A percentile compares a stretch with the other conserved stretches of the same genome.
These are phyloP conservation scores for Sphaerophoria rueppellii DNA, from an alignment of 2,888 invertebrate genomes.

Conservation along the genomic window DNA sequence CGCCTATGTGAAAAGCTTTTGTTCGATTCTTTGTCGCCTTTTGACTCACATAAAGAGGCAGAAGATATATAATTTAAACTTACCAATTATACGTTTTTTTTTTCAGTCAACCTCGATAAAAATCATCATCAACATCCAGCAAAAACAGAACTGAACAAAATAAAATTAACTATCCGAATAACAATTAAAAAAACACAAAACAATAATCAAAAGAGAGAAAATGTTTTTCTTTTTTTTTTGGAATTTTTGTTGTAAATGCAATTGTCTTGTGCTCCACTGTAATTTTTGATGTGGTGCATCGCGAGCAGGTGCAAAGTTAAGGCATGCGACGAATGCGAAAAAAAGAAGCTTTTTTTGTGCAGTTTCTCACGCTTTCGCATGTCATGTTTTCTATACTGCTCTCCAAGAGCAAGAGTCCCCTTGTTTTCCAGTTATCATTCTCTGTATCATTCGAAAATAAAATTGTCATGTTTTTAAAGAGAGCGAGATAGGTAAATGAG, in stretches of 20 bases:
- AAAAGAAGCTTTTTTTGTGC: slow-evolving; percentile 46
- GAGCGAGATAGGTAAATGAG: neutral
- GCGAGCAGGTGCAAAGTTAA: slow-evolving; percentile 40
- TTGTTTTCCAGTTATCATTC: neutral
- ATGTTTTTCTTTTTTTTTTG: slow-evolving; percentile 36
- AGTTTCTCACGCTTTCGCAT: slow-evolving; percentile 67
- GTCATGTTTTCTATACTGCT: neutral
- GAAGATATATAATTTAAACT: slow-evolving; percentile 68
- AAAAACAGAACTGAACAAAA: slow-evolving; percentile 27
- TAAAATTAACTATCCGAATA: slow-evolving; percentile 47
- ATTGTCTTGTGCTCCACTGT: slow-evolving; percentile 24
- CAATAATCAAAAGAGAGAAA: slow-evolving; percentile 47
- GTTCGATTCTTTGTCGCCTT: slow-evolving; percentile 38
- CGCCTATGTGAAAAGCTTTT: slow-evolving; percentile 45
- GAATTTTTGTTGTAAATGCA: slow-evolving; percentile 21
- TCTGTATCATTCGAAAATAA: neutral
- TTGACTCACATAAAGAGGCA: slow-evolving; percentile 48
- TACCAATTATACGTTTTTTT: slow-evolving; percentile 60
- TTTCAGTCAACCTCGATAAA: slow-evolving; percentile 54
- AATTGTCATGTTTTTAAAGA: slow-evolving; percentile 18
- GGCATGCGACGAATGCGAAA: slow-evolving; percentile 34
- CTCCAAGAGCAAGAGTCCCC: neutral
- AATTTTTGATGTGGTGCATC: neutral
- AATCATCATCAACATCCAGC: slow-evolving; percentile 45
- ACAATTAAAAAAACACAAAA: slow-evolving; percentile 68